These are phyloP conservation scores for Labia minor DNA, from an alignment of 2,888 invertebrate genomes.

Conservation along the genomic window DNA sequence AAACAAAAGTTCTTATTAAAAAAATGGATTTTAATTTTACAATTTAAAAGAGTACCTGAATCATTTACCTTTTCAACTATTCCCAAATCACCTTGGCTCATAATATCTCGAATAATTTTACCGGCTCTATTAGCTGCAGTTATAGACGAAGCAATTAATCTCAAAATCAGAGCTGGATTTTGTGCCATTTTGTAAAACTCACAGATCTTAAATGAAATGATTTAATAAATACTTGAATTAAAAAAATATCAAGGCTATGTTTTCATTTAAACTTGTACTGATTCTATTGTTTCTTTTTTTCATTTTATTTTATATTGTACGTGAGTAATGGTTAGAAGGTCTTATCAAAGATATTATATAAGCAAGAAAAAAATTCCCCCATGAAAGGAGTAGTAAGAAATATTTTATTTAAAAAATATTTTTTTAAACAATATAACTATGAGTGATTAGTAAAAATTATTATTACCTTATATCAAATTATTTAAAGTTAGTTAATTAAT, in stretches of 20 bases:
- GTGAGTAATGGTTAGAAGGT: not conserved
- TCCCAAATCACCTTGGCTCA: slow-evolving; percentile 78
- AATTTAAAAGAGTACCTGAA: no score
- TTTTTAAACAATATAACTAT: not conserved
- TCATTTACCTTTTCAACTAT: slow-evolving; percentile 60
- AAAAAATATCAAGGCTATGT: not conserved
- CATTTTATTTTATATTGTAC: not conserved
- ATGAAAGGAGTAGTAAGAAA: no score
- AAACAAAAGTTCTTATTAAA: no score
- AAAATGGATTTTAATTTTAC: no score
- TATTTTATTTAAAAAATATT: not conserved
- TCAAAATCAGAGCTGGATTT: slow-evolving; percentile 52
- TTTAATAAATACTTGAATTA: no score
- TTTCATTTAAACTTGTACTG: not conserved
- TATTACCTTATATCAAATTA: not conserved
- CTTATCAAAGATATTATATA: not conserved
- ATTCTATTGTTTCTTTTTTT: not conserved
- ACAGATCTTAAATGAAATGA: slow-evolving; percentile 17
- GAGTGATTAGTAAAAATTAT: no score
- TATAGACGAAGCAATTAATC: slow-evolving; percentile 66
- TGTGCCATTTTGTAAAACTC: slow-evolving; percentile 45
- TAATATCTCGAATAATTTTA: slow-evolving; percentile 79
- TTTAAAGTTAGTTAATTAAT: not conserved
- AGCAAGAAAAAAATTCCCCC: not conserved
- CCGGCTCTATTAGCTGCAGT: slow-evolving; percentile 74